These are phyloP conservation scores for Chrysocyon brachyurus DNA, from an alignment of 2,797 vertebrate species.

Conservation along the genomic window DNA sequence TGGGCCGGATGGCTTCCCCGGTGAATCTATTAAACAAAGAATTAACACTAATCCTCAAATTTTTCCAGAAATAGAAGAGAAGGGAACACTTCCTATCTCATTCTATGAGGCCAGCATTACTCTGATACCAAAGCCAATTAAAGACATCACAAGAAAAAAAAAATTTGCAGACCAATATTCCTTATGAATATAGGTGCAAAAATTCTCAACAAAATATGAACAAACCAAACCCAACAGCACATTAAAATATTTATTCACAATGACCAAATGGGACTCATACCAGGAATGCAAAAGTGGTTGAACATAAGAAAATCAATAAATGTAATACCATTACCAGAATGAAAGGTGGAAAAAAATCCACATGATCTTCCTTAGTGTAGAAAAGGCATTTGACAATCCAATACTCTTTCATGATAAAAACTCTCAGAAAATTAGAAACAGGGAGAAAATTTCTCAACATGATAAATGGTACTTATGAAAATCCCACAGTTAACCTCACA, in stretches of 20 bases:
- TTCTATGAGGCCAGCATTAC: background rate
- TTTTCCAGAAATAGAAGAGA: background rate
- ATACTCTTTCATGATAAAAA: background rate
- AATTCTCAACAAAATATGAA: background rate
- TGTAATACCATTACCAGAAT: background rate
- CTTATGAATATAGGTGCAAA: background rate
- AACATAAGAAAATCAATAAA: background rate
- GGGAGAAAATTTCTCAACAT: background rate
- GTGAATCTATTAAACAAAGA: background rate
- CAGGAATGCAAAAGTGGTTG: background rate
- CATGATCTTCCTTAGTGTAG: background rate
- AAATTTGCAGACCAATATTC: background rate
- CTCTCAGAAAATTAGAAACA: background rate
- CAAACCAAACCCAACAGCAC: background rate
- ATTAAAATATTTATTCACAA: background rate
- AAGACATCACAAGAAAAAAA: background rate
- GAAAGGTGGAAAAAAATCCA: background rate
- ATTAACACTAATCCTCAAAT: background rate
- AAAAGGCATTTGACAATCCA: background rate
- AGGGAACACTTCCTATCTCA: background rate
- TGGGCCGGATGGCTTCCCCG: background rate
- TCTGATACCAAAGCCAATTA: background rate
- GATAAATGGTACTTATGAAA: background rate
- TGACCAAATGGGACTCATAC: background rate
- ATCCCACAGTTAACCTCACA: background rate